Evolutionary conservation across 2,113 vertebrate species (phyloP), one percentile per base, ranked within the genome.

Genomic region (Echinops telfairi): DNA sequence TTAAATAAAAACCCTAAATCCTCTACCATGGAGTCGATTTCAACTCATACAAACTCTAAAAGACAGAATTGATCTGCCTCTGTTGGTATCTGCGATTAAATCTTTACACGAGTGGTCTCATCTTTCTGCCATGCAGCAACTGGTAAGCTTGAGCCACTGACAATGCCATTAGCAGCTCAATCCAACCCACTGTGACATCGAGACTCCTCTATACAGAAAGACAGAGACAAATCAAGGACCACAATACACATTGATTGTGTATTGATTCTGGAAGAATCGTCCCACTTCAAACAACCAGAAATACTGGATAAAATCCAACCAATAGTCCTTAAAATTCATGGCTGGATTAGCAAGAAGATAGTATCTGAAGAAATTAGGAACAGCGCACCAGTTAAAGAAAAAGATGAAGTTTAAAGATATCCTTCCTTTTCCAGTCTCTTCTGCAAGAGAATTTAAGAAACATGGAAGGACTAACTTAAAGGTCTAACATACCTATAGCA

Each of bases 291-390:
- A 83, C n/a, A 36, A 16, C 16, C 22, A 53, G 43, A 75, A 83
- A 68, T 78, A 0, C 27, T 71, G 43, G 19, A 15, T 47, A 43
- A 43, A 83, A 62, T 73, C 76, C 47, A 86, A 38, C 4, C 87
- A 64, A 38, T 2, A 31, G 5, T 36, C 31, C 36, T 91, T 86
- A 43, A 89, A 84, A 76, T 62, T 9, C 43, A 71, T 38, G 33
- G 2, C 4, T 60, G 29, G 86, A 9, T 36, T 64, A 20, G 10
- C 8, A 86, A 78, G 60, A 82, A 91, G 71, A 66, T 16, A 60
- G 47, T 79, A 36, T 62, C 17, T 86, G 64, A 81, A 81, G 53
- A 53, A 95, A 47, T 93, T 47, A 78, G 62, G 64, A 87, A 83
- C 88, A 88, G 22, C 33, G 86, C 17, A 81, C 0, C 22, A 58